Conservation (phyloP, 2,797 vertebrate genomes). For the Rhinoraja longicauda region DNA sequence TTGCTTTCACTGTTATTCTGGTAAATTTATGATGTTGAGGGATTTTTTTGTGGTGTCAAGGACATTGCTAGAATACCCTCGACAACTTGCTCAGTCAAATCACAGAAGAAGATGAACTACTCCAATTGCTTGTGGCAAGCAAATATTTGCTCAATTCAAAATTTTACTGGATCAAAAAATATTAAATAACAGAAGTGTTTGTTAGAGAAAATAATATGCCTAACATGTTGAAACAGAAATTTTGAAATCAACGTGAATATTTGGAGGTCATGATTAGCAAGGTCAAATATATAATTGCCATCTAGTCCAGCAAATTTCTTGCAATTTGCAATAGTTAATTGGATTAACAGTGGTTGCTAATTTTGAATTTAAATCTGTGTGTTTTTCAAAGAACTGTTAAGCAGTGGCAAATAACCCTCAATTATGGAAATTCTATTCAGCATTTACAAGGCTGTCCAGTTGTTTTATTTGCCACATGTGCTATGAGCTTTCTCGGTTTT, state of each 20-base stretch:
- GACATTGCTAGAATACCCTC: not conserved
- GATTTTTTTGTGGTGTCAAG: not conserved
- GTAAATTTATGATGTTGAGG: not conserved
- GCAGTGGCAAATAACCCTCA: not conserved
- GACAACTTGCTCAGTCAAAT: constrained; percentile 7
- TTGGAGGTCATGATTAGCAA: not conserved
- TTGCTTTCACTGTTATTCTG: not conserved
- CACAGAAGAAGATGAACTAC: not conserved
- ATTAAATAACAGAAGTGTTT: not conserved
- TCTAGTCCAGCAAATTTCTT: not conserved
- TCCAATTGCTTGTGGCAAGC: not conserved
- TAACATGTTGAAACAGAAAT: not conserved
- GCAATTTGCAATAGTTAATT: not conserved
- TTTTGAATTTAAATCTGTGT: not conserved
- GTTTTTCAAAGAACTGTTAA: not conserved
- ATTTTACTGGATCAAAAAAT: not conserved
- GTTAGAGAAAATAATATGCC: not conserved
- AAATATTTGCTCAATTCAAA: not conserved
- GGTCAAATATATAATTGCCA: not conserved
- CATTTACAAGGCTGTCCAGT: not conserved
- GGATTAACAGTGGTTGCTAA: not conserved
- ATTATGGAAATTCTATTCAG: not conserved
- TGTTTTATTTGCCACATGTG: not conserved
- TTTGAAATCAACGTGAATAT: not conserved
- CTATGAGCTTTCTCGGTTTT: not conserved